phyloP scores from a whole-genome alignment of 2,797 vertebrate genomes.

The Pitangus sulphuratus region DNA sequence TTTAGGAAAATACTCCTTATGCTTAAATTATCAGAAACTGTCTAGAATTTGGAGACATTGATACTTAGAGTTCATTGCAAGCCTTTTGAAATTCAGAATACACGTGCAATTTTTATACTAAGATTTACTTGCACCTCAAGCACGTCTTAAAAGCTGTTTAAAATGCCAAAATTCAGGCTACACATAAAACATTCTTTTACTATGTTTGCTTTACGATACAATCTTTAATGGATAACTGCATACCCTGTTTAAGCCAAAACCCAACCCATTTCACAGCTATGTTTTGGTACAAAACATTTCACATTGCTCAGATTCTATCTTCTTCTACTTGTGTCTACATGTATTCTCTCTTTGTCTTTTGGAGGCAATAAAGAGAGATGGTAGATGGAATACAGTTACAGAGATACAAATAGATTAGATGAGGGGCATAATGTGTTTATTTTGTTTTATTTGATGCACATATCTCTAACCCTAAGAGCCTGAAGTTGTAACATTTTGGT shows the following conservation, averaged over 20 bases:
- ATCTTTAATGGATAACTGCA: conserved; percentile 13
- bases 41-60: neutral
- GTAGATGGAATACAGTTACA: neutral
- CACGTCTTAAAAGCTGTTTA: conserved; percentile 6
- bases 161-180: conserved; percentile 5
- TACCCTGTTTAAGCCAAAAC: neutral
- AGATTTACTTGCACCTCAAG: neutral
- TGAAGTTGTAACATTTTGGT: neutral
- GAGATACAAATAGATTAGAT: neutral
- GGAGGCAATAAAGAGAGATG: neutral
- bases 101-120: neutral
- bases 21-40: neutral
- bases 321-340: neutral
- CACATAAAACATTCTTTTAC: conserved; percentile 1
- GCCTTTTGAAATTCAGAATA: neutral
- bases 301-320: conserved; percentile 15
- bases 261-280: neutral
- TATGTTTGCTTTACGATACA: conserved; percentile 23
- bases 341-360: neutral
- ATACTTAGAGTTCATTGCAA: neutral
- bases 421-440: neutral
- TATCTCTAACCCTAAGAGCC: neutral
- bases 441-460: neutral
- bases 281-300: conserved; percentile 17
- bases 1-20: neutral